Conservation (phyloP, 2,888 invertebrate genomes). For the Tenthredo scrophulariae region DNA sequence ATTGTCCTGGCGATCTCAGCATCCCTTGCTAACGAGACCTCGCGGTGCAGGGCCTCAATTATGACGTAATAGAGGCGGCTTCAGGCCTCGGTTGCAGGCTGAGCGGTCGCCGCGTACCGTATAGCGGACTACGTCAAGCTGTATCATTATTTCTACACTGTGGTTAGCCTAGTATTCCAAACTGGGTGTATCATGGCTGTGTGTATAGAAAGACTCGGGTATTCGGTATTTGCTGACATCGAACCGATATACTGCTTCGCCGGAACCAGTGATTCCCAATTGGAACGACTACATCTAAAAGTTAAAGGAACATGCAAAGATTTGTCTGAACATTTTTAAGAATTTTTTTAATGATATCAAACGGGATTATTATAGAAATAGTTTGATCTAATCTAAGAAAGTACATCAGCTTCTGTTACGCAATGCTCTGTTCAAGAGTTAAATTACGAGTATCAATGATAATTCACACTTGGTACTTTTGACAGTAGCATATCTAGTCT, state of each 20-base stretch:
- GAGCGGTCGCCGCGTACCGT: conserved; percentile 39
- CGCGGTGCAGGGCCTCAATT: conserved; percentile 53
- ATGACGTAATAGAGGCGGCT: conserved; percentile 55
- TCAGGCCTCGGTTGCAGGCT: conserved; percentile 48
- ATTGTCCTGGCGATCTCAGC: conserved; percentile 50
- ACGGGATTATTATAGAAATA: background rate
- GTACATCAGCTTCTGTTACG: background rate
- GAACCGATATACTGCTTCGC: conserved; percentile 26
- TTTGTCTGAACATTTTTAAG: background rate
- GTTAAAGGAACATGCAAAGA: background rate
- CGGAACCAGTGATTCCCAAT: conserved; percentile 48
- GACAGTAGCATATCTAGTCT: conserved; percentile 31
- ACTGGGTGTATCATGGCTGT: conserved; percentile 51
- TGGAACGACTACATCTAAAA: background rate
- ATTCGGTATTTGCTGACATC: conserved; percentile 51
- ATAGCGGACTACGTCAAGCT: conserved; percentile 39
- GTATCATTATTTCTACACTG: conserved; percentile 55
- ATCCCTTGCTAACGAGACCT: conserved; percentile 55
- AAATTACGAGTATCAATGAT: conserved; percentile 23
- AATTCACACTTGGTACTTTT: conserved; percentile 40
- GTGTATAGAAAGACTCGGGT: conserved; percentile 39
- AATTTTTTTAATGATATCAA: background rate
- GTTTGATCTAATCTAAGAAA: background rate
- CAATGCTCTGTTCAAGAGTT: background rate
- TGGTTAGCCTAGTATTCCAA: conserved; percentile 53